Conservation (phyloP, 2,797 vertebrate genomes). For the Cetoscarus ocellatus region DNA sequence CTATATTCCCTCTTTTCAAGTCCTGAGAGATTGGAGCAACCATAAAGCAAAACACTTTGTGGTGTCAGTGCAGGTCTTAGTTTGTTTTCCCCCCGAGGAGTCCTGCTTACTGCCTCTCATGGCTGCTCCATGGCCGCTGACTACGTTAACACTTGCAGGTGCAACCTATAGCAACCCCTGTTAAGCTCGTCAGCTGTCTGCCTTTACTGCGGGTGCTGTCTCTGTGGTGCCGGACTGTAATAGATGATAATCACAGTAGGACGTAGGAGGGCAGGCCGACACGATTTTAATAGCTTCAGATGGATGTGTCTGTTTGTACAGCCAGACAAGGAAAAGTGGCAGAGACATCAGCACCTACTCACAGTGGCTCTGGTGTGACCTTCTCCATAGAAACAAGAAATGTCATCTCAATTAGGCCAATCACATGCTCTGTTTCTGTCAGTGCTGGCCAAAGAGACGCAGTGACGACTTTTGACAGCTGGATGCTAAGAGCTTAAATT, state of each 20-base stretch:
- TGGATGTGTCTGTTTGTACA: conserved; percentile 58
- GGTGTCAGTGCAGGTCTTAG: conserved; percentile 27
- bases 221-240: conserved; percentile 64
- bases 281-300: conserved; percentile 68
- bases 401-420: conserved; percentile 82
- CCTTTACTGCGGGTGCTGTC: conserved; percentile 40
- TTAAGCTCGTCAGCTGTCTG: conserved; percentile 55
- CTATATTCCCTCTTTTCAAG: conserved; percentile 16
- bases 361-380: conserved; percentile 67
- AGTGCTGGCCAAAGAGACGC: conserved; percentile 55
- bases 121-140: conserved; percentile 35
- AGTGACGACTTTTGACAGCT: conserved; percentile 76
- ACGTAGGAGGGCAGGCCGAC: conserved; percentile 52
- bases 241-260: conserved; percentile 73
- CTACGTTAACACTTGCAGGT: conserved; percentile 59
- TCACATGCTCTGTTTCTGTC: conserved; percentile 68
- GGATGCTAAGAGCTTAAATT: conserved; percentile 77
- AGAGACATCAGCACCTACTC: conserved; percentile 59
- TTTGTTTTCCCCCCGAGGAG: conserved; percentile 30
- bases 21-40: conserved; percentile 33
- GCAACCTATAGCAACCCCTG: conserved; percentile 47
- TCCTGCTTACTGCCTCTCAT: conserved; percentile 7
- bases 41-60: conserved; percentile 44
- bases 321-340: conserved; percentile 48
- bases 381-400: conserved; percentile 74